Conservation (phyloP, 2,797 vertebrate species). For the Coregonus suidteri region DNA sequence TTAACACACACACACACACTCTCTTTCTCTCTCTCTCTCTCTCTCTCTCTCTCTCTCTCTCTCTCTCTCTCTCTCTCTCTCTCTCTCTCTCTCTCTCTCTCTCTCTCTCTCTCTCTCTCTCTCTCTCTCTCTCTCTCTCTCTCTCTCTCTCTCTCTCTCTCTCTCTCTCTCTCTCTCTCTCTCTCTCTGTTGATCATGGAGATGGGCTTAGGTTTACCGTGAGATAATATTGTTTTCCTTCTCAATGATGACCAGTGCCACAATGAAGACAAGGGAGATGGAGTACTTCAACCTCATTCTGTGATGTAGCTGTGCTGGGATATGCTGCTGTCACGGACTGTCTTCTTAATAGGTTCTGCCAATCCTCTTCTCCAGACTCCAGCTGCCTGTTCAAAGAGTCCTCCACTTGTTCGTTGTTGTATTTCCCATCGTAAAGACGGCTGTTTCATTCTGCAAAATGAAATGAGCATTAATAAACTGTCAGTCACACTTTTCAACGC, state of each 20-base stretch:
- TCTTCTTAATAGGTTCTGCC: constrained; percentile 68
- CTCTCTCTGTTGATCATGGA: constrained; percentile 37
- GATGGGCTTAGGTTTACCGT: constrained; percentile 84
- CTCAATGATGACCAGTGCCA: constrained; percentile 92
- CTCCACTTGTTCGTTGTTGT: constrained; percentile 44
- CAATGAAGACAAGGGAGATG: constrained; percentile 85
- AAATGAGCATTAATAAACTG: constrained; percentile 57
- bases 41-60: no score
- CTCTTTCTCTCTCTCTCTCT: no score
- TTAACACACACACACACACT: background rate
- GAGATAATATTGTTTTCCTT: constrained; percentile 98
- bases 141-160: no score
- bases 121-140: no score
- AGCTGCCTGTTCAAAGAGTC: constrained; percentile 63
- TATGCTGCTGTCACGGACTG: constrained; percentile 58
- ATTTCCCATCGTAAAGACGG: constrained; percentile 41
- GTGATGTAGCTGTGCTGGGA: constrained; percentile 52
- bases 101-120: no score
- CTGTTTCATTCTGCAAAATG: constrained; percentile 64
- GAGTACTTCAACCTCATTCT: constrained; percentile 96
- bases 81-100: background rate
- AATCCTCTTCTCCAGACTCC: constrained; percentile 50
- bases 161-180: no score
- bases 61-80: no score
- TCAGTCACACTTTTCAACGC: constrained; percentile 59